phyloP scores from a whole-genome alignment of 2,888 invertebrate species.

The Pseudococcus viburni region DNA sequence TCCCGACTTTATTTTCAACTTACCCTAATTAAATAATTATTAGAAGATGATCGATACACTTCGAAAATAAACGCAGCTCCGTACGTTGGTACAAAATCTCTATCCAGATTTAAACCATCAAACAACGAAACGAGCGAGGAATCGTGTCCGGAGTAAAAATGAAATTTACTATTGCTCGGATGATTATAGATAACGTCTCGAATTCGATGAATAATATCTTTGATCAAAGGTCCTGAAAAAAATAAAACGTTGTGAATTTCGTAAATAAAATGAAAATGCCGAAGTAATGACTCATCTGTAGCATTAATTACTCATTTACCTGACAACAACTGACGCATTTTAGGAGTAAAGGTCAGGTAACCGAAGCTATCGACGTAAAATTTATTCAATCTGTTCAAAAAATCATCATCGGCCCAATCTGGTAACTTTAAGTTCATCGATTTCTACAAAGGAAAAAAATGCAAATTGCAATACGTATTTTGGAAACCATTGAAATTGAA shows the following conservation, averaged over 20 bases:
- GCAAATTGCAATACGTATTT: not conserved
- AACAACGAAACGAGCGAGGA: slow-evolving; percentile 83
- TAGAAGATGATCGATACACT: slow-evolving; percentile 71
- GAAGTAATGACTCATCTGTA: not conserved
- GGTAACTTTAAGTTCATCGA: slow-evolving; percentile 63
- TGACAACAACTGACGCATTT: slow-evolving; percentile 67
- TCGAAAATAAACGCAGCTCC: slow-evolving; percentile 82
- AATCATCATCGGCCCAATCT: slow-evolving; percentile 63
- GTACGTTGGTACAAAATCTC: slow-evolving; percentile 79
- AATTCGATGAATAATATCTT: slow-evolving; percentile 71
- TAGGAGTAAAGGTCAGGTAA: slow-evolving; percentile 53
- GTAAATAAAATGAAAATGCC: not conserved
- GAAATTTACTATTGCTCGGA: slow-evolving; percentile 75
- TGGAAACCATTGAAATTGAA: not conserved
- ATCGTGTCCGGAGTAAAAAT: slow-evolving; percentile 87
- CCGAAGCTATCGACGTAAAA: slow-evolving; percentile 66
- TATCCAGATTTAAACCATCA: slow-evolving; percentile 77
- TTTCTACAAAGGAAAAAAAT: not conserved
- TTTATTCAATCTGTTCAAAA: slow-evolving; percentile 63
- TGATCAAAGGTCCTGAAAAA: slow-evolving; percentile 70
- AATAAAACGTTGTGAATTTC: not conserved
- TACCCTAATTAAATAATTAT: slow-evolving; percentile 66
- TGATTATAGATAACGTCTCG: slow-evolving; percentile 70
- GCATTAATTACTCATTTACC: slow-evolving; percentile 39
- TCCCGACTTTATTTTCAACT: not conserved